Evolutionary conservation across 2,797 vertebrate genomes (phyloP).

Genomic region (Dendrocincla tyrannina): DNA sequence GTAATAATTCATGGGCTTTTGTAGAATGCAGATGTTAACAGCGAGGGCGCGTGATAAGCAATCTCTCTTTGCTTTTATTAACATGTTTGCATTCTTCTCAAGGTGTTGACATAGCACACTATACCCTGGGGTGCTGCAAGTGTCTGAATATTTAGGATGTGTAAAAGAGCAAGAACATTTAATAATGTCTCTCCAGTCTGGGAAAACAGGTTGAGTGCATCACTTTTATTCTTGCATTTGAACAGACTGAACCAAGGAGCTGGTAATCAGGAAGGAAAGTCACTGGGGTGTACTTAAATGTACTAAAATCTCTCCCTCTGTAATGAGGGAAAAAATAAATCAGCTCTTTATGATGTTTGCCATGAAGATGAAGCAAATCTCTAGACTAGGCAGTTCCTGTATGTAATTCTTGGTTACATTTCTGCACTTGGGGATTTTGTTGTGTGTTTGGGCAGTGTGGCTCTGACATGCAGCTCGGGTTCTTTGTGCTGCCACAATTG

Average conservation of each 20-base stretch:
- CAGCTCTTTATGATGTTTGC: not conserved
- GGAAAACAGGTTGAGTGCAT: not conserved
- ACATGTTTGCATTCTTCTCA: not conserved
- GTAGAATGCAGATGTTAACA: not conserved
- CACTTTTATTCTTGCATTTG: not conserved
- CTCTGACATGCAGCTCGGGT: fast-evolving
- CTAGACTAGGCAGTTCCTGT: not conserved
- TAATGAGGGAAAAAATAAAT: not conserved
- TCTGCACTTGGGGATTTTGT: not conserved
- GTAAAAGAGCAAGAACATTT: not conserved
- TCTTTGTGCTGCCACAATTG: not conserved
- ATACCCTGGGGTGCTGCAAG: not conserved
- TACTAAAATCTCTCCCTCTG: not conserved
- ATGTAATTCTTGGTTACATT: not conserved
- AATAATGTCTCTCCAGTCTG: not conserved
- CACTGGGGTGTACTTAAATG: not conserved
- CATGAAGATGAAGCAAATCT: not conserved
- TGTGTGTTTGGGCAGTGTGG: not conserved
- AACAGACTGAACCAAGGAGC: not conserved
- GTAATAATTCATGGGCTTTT: not conserved
- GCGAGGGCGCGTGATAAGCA: not conserved
- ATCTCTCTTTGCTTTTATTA: not conserved
- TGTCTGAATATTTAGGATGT: constrained; percentile 2
- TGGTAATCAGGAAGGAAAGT: not conserved
- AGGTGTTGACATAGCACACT: not conserved